Percentiles rank a stretch among this genome's conserved stretches.
phyloP scores from a whole-genome alignment of 2,797 vertebrate species.

The Acridotheres tristis region DNA sequence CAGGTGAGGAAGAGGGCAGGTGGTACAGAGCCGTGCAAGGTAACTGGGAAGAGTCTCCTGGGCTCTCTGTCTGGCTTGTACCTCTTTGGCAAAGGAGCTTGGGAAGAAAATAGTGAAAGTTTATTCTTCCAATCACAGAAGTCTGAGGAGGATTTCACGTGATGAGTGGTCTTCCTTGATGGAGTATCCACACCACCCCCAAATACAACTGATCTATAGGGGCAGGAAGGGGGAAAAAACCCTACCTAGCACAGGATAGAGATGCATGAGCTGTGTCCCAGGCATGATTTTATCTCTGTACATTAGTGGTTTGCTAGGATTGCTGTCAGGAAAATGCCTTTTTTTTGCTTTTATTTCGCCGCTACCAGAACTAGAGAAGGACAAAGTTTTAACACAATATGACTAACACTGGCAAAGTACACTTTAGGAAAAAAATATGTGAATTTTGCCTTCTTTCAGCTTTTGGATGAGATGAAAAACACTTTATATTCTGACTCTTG shows the following conservation, averaged over 20 bases:
- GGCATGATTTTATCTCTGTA: neutral
- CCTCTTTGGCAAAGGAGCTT: neutral
- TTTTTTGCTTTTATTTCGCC: neutral
- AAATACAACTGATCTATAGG: neutral
- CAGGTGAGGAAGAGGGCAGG: rapidly evolving
- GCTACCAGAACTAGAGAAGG: neutral
- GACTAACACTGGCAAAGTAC: neutral
- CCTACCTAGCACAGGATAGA: neutral
- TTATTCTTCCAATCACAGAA: neutral
- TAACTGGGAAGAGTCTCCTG: neutral
- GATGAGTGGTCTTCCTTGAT: neutral
- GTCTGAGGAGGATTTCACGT: neutral
- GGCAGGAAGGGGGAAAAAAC: neutral
- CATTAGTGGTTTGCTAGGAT: neutral
- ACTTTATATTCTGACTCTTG: neutral
- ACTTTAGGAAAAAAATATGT: neutral
- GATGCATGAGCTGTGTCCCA: neutral
- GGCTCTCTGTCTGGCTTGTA: neutral
- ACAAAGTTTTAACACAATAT: neutral
- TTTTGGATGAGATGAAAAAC: neutral
- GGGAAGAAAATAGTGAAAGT: rapidly evolving
- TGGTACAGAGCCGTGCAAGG: rapidly evolving
- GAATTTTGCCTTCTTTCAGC: neutral
- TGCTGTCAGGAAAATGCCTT: neutral
- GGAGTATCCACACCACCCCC: rapidly evolving